These are phyloP conservation scores for Monodelphis domestica DNA, from an alignment of 2,797 vertebrate genomes.

Conservation along the genomic window DNA sequence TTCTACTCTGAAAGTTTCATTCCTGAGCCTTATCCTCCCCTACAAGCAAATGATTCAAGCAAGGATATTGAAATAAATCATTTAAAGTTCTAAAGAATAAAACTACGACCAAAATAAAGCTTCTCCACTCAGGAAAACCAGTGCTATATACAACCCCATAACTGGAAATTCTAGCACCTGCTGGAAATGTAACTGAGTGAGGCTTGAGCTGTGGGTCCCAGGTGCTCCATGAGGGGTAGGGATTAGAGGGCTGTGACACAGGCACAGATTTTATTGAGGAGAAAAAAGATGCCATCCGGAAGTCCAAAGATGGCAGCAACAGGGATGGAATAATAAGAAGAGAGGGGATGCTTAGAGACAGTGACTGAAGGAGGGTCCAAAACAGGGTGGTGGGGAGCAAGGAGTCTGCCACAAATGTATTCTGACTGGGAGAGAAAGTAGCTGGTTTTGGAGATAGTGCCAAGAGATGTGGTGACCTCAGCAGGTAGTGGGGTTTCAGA, in stretches of 20 bases:
- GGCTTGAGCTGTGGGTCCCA: no score
- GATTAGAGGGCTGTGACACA: background rate
- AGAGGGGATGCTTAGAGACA: background rate
- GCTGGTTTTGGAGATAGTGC: background rate
- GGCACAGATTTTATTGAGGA: background rate
- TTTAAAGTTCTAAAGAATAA: background rate
- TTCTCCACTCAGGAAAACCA: background rate
- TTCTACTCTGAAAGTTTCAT: slow-evolving; percentile 30
- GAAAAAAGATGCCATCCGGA: no score
- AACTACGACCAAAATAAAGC: slow-evolving; percentile 16
- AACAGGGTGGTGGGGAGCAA: background rate
- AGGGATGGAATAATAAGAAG: background rate
- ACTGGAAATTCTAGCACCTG: background rate
- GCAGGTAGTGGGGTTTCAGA: background rate
- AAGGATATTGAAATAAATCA: slow-evolving; percentile 32
- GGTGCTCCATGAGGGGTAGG: background rate
- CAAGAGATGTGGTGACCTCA: background rate
- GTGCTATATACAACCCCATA: background rate
- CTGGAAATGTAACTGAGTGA: background rate
- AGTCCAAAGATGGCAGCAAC: background rate
- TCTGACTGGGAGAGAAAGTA: background rate
- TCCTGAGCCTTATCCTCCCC: background rate
- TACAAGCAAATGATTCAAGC: background rate
- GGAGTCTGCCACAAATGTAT: background rate
- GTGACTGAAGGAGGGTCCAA: background rate